These are phyloP conservation scores for Salmo trutta DNA, from an alignment of 2,797 vertebrate species.

Conservation along the genomic window DNA sequence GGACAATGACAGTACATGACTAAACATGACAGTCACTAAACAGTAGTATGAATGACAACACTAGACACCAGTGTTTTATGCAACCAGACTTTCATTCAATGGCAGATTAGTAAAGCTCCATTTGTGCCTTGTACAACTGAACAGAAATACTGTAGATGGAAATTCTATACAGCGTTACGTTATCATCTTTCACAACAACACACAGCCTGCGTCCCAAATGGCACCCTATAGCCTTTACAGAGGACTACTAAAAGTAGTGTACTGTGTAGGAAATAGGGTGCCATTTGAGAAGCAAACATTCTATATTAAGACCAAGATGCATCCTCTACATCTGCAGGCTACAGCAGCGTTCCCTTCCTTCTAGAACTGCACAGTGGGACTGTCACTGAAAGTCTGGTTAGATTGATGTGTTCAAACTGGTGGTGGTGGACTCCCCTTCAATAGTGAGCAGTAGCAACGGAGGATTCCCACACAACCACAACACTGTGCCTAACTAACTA, in stretches of 20 bases:
- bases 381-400: background rate
- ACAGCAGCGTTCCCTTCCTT: background rate
- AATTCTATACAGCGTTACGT: background rate
- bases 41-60: conserved; percentile 15
- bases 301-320: conserved; percentile 8
- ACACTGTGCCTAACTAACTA: no score
- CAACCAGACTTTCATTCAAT: conserved; percentile 20
- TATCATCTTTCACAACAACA: conserved; percentile 12
- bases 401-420: background rate
- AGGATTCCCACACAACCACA: no score
- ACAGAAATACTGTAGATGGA: background rate
- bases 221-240: background rate
- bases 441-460: background rate
- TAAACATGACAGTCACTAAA: background rate
- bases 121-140: conserved; percentile 10
- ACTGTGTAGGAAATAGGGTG: background rate
- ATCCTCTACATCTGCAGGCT: background rate
- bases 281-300: background rate
- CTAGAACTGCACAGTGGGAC: background rate
- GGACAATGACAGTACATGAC: conserved; percentile 13
- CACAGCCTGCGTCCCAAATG: background rate
- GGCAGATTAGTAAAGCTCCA: conserved; percentile 43
- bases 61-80: conserved; percentile 31
- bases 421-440: background rate
- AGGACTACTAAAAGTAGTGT: background rate